Conservation (phyloP, 1,140 invertebrate species). For the Saccostrea echinata region DNA sequence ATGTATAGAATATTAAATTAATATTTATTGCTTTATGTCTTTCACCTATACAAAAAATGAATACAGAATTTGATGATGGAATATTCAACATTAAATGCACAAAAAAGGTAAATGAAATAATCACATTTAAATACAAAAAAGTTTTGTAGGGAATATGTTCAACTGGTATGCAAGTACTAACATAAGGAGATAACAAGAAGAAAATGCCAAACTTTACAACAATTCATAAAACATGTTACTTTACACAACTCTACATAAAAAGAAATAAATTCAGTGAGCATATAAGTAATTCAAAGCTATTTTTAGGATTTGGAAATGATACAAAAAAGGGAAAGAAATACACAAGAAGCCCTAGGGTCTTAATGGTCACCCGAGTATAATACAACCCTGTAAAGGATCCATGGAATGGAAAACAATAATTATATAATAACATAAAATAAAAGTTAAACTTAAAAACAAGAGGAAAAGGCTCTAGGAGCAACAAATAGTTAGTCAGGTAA, state of each 20-base stretch:
- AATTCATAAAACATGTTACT: slow-evolving; percentile 9
- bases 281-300: neutral
- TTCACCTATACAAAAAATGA: neutral
- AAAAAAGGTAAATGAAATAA: slow-evolving; percentile 21
- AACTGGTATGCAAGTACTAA: neutral
- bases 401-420: too few species aligned
- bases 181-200: neutral
- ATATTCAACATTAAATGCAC: neutral
- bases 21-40: slow-evolving; percentile 26
- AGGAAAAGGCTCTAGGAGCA: too few species aligned
- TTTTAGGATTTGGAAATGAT: neutral
- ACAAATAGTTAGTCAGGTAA: too few species aligned
- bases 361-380: too few species aligned
- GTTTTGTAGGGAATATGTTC: neutral
- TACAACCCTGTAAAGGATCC: too few species aligned
- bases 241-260: slow-evolving; percentile 15
- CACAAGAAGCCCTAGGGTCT: neutral
- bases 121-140: slow-evolving; percentile 19
- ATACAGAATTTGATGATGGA: neutral
- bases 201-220: slow-evolving; percentile 21
- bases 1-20: neutral
- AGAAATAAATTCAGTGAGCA: neutral
- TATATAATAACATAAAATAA: too few species aligned
- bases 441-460: too few species aligned
- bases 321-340: neutral